A percentile compares a stretch with the other conserved stretches of the same genome.
Evolutionary conservation across 2,888 invertebrate genomes (phyloP).

Genomic region (Himalopsyche kuldschensis): DNA sequence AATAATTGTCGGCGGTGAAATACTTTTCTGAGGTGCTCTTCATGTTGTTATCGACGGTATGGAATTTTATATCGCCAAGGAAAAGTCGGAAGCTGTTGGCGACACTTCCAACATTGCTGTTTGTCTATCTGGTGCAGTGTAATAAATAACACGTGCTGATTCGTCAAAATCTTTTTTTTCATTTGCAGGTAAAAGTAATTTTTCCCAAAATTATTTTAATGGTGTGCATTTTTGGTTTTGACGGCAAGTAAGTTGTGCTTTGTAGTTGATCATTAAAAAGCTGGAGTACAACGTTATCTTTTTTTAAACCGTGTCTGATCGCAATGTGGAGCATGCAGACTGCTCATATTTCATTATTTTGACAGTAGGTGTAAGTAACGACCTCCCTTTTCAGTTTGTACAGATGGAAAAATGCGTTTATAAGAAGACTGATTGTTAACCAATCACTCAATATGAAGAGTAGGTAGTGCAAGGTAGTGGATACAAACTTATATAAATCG

Average conservation of each 20-base stretch:
- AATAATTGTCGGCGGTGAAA: background rate
- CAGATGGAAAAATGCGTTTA: too few species aligned
- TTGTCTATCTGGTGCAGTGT: background rate
- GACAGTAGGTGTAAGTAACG: too few species aligned
- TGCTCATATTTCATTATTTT: too few species aligned
- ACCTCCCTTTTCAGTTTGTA: too few species aligned
- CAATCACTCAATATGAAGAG: too few species aligned
- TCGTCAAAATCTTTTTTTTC: background rate
- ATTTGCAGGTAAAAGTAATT: background rate
- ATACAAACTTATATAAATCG: too few species aligned
- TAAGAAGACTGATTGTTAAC: too few species aligned
- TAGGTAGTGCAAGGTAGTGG: too few species aligned
- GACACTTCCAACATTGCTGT: background rate
- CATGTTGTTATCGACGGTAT: slow-evolving; percentile 40
- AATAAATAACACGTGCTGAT: background rate
- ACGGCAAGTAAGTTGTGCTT: background rate
- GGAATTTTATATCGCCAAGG: background rate
- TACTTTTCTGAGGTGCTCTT: slow-evolving; percentile 12
- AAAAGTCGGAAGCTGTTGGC: background rate
- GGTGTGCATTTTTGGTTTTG: too few species aligned
- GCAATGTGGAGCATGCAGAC: too few species aligned
- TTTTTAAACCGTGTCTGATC: too few species aligned
- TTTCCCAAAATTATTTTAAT: too few species aligned
- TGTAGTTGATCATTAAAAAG: background rate
- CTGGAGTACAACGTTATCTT: background rate